Base-by-base conservation (phyloP, 37 sponge, comb jelly and placozoan species). In the Haliclona indistincta region DNA sequence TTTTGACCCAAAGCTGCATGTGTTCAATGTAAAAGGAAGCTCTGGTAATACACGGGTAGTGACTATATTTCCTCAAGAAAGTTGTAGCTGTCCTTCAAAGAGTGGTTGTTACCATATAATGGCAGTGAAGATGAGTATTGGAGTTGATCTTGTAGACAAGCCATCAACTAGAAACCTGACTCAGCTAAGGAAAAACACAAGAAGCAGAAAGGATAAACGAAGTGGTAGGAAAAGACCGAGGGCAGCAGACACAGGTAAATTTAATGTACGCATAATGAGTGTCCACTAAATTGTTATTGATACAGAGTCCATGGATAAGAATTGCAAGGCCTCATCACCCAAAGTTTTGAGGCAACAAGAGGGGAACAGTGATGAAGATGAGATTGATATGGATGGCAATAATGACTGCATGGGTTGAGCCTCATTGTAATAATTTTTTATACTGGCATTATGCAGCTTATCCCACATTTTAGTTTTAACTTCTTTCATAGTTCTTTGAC, bases 71-170 rank as follows among this genome's bases (percentile, higher is more conserved):
- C 68, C 68, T 25, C n/a, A 66, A 35, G 68, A 66, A 35, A 66
- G 40, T 37, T 66, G 68, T 11, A 66, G 68, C 68, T 66, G 68
- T 35, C 68, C 68, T 66, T 66, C 68, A 20, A 66, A 32, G 20
- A 17, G 39, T 5, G 40, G 39, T 66, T 66, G 68, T 66, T 66
- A 66, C 40, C 68, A 66, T 39, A 5, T 66, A 6, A 4, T 66
- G 8, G 49, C 49, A 47, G 49, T 13, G 8, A 47, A 47, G 49
- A 8, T 47, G 8, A 17, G 8, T 47, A 8, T 47, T 47, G 49
- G 49, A 13, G 13, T 47, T 8, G 49, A 47, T 47, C 13, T 47
- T 47, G 49, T 13, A 17, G 49, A 47, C 8, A 47, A 47, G 13
- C 49, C 49, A 47, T 17, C 8, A 13, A 47, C 8, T 13, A 8